Evolutionary conservation across 1,140 invertebrate species (phyloP).

Genomic region (Papilio dardanus): DNA sequence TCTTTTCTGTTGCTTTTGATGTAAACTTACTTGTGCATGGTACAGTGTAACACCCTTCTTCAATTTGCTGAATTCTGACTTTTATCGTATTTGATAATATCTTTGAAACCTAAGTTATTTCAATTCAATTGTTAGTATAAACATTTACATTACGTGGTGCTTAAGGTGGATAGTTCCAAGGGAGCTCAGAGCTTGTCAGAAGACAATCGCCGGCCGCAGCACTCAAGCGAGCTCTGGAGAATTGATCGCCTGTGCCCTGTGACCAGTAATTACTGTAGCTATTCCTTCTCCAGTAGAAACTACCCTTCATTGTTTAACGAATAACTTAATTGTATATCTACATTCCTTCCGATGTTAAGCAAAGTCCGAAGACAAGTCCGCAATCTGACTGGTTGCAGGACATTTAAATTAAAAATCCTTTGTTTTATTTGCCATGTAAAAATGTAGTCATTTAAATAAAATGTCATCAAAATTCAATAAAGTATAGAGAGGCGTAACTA

Average conservation of each 20-base stretch:
- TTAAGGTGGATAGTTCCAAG: not conserved
- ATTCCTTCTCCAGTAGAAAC: not conserved
- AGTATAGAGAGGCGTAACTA: not conserved
- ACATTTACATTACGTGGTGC: not conserved
- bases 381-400: not conserved
- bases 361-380: not conserved
- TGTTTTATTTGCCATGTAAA: not conserved
- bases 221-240: not conserved
- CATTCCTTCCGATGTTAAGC: not conserved
- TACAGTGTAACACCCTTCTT: not conserved
- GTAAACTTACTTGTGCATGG: not conserved
- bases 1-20: not conserved
- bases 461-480: conserved; percentile 22
- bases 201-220: not conserved
- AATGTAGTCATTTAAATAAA: not conserved
- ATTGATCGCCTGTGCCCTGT: conserved; percentile 5
- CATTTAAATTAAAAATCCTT: not conserved
- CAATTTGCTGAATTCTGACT: not conserved
- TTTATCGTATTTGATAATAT: not conserved
- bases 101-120: not conserved
- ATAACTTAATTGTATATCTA: not conserved
- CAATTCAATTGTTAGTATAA: not conserved
- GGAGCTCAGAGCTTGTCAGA: not conserved
- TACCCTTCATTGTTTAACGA: not conserved
- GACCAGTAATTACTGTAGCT: not conserved